Base-by-base conservation (phyloP, 2,797 vertebrate species). In the Myotis planiceps region DNA sequence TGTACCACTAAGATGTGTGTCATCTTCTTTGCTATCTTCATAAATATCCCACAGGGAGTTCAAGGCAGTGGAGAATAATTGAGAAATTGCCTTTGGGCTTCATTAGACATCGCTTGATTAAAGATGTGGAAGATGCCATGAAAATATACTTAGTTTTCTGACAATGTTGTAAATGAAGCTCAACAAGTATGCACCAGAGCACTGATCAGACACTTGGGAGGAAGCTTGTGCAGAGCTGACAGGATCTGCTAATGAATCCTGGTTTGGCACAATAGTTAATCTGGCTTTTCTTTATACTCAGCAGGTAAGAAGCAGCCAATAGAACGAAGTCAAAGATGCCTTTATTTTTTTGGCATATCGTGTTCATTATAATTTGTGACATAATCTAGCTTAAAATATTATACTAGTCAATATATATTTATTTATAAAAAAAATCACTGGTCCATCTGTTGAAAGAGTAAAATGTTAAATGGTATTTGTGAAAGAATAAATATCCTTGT, bases 91-190 rank as follows among this genome's bases (percentile, higher is more conserved):
- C 71, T 72, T 83, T 95, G 92, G 79, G 85, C 51, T 90, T 96
- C 86, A 93, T 93, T 88, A 97, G 92, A 82, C 21, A 4, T 85
- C 94, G 45, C 76, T 88, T 93, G 94, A 92, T 96, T 92, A 95
- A 96, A 96, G 90, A 79, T 94, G 95, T 97, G 81, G 88, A 96
- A 95, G 69, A 49, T 76, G 34, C 45, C 88, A 23, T 88, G 72
- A 90, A 94, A 96, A 98, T 94, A 68, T 78, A 91, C 96, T 95
- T 90, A 86, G 90, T 93, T 90, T 94, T 90, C 74, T 95, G 81
- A 96, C 92, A 96, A 1, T 94, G 88, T 92, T 90, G 32, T 96
- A 97, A 97, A 96, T 90, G 96, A 97, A 94, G 71, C 66, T 93
- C 95, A 95, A 90, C 58, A 90, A 92, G 47, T 94, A 58, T 86